These are phyloP conservation scores for Epicampocera succincta DNA, from an alignment of 2,888 invertebrate genomes.

Conservation along the genomic window DNA sequence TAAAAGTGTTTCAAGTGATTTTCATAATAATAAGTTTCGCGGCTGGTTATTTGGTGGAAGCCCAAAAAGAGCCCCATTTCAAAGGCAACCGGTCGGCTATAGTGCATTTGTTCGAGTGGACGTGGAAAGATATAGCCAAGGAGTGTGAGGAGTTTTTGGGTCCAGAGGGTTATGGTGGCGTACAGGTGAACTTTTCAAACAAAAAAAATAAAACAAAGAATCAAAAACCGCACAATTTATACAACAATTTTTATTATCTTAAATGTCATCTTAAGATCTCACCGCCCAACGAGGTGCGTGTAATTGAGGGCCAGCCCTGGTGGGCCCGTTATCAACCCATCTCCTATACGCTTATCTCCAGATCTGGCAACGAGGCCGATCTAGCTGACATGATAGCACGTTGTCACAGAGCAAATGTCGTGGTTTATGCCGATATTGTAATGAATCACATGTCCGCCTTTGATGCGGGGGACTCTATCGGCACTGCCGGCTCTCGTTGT, in stretches of 20 bases:
- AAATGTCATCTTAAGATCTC: slow-evolving; percentile 82
- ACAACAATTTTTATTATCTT: background rate
- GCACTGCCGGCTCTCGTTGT: slow-evolving; percentile 83
- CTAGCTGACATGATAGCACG: slow-evolving; percentile 86
- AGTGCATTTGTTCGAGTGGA: slow-evolving; percentile 91
- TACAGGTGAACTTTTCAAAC: slow-evolving; percentile 83
- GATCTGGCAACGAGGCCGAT: slow-evolving; percentile 85
- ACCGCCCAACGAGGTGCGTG: slow-evolving; percentile 87
- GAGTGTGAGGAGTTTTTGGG: slow-evolving; percentile 90
- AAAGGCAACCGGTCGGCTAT: slow-evolving; percentile 84
- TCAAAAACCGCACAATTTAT: no score
- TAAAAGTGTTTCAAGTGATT: background rate
- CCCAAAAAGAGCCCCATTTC: slow-evolving; percentile 69
- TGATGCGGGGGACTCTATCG: slow-evolving; percentile 78
- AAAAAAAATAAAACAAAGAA: background rate
- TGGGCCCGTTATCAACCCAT: slow-evolving; percentile 93
- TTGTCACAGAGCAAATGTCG: slow-evolving; percentile 89
- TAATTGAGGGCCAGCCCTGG: slow-evolving; percentile 87
- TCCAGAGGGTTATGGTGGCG: slow-evolving; percentile 87
- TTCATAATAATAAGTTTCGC: background rate
- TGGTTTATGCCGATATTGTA: slow-evolving; percentile 90
- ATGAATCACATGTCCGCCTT: slow-evolving; percentile 91
- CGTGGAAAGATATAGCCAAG: slow-evolving; percentile 88
- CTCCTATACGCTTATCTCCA: slow-evolving; percentile 87
- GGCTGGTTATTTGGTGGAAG: background rate